Evolutionary conservation across 2,888 invertebrate genomes (phyloP).

Genomic region (Hirtodrosophila histrioides): DNA sequence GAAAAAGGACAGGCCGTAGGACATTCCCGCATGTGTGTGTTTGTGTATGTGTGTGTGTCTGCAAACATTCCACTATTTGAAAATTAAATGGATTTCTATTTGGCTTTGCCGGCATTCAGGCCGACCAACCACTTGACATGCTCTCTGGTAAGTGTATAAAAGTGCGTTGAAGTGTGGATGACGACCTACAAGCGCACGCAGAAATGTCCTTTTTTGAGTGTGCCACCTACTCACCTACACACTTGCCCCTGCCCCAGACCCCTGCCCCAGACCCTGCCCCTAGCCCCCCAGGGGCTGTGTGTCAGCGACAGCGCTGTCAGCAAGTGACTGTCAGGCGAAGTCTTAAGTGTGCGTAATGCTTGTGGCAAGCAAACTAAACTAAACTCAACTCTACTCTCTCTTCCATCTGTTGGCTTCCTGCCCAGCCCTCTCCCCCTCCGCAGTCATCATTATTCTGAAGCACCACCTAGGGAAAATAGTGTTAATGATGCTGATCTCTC

Average conservation of each 20-base stretch:
- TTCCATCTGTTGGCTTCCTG: slow-evolving; percentile 14
- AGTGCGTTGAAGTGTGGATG: slow-evolving; percentile 59
- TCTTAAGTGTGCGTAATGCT: slow-evolving; percentile 75
- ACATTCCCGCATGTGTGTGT: slow-evolving; percentile 1
- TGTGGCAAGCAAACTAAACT: slow-evolving; percentile 70
- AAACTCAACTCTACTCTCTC: slow-evolving; percentile 32
- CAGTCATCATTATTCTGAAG: slow-evolving; percentile 61
- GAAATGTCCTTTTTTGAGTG: slow-evolving; percentile 53
- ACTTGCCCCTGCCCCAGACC: slow-evolving; percentile 5
- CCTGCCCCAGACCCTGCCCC: too few relatives aligned
- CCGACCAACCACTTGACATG: slow-evolving; percentile 54
- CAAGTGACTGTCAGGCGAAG: slow-evolving; percentile 55
- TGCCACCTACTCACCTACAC: slow-evolving; percentile 3
- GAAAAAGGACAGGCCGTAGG: slow-evolving; percentile 3
- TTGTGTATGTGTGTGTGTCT: slow-evolving; percentile 23
- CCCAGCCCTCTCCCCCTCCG: background rate
- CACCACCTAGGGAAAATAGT: slow-evolving; percentile 76
- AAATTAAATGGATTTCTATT: slow-evolving; percentile 80
- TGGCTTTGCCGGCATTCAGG: slow-evolving; percentile 53
- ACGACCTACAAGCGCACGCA: slow-evolving; percentile 34
- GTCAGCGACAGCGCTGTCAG: slow-evolving; percentile 48
- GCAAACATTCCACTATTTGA: slow-evolving; percentile 69
- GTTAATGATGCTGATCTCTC: slow-evolving; percentile 77
- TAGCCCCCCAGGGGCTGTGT: slow-evolving; percentile 4
- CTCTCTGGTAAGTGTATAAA: slow-evolving; percentile 62